Evolutionary conservation across 2,113 vertebrate species (phyloP).

Genomic region (Lepus timidus): DNA sequence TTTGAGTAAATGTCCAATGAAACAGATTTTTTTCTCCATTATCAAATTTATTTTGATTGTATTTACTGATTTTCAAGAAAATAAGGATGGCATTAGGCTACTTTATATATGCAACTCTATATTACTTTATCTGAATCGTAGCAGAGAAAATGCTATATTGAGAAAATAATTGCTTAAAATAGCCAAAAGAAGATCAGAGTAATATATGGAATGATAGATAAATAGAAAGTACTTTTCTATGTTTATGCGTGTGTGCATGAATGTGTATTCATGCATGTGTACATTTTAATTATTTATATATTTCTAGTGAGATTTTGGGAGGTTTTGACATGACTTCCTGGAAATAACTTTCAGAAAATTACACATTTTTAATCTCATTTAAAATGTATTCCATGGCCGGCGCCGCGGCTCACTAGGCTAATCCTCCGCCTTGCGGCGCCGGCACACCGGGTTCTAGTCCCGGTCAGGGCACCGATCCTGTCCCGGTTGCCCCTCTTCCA

Average conservation of each 20-base stretch:
- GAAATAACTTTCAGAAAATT: not conserved
- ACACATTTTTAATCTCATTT: not conserved
- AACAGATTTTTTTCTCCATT: not conserved
- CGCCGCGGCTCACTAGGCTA: too few species aligned
- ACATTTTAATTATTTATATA: not conserved
- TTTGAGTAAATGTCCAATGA: constrained; percentile 36
- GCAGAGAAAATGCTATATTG: not conserved
- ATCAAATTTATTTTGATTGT: constrained; percentile 1
- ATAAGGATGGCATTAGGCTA: not conserved
- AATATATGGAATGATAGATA: not conserved
- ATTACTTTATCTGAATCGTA: not conserved
- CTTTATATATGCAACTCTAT: not conserved
- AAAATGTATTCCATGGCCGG: not conserved
- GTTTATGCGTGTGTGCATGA: not conserved
- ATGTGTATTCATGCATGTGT: rapidly evolving
- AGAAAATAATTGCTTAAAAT: not conserved
- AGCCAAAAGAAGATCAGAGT: not conserved
- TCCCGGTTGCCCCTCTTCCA: too few species aligned
- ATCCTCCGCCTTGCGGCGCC: too few species aligned
- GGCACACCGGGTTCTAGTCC: too few species aligned
- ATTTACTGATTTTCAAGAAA: not conserved
- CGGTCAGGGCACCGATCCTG: too few species aligned
- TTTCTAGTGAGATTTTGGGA: not conserved
- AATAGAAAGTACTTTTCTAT: not conserved
- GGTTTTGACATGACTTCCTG: not conserved